Evolutionary conservation across 2,797 vertebrate genomes (phyloP), one percentile per base, ranked within the genome.

Genomic region (Leptatherina wallacei): DNA sequence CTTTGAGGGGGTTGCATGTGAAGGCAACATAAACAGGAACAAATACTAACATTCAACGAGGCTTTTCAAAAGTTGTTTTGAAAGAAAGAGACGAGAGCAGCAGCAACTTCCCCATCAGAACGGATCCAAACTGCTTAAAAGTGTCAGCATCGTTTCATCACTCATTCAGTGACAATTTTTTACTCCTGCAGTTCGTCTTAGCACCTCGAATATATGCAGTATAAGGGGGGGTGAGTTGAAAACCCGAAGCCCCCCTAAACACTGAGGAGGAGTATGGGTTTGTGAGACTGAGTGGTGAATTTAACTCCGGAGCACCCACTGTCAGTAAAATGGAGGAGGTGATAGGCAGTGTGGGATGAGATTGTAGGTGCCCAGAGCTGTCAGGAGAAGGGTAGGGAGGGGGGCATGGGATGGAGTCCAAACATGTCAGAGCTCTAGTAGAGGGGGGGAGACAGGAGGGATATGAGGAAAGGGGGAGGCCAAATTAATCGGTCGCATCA

Each of bases 251-350:
- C 30, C 63, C 35, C 30, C 44, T 55, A 40, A 76, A 68, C 36
- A 61, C 55, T 44, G 22, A 49, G 18, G 44, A 80, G 68, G 80
- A 78, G 80, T 87, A 85, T 81, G 73, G 74, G 80, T 75, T 83
- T 78, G 60, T 33, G 72, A 82, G 75, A 71, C 58, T 75, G 77
- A 73, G 70, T 42, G 47, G 57, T 61, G 81, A 16, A 61, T 85
- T 79, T 32, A 70, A 65, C 79, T 80, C n/a, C 71, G 33, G 82
- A 89, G 81, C 86, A 78, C 69, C 77, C 69, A 74, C 77, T 71
- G 76, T 78, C 76, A 85, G 69, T 82, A 90, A 90, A 89, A 92
- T 89, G 88, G 85, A 88, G 85, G 88, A 87, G 87, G 86, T 86
- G 79, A 84, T 71, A 63, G 82, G 85, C 77, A 84, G 83, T 80